Evolutionary conservation across 2,113 vertebrate species (phyloP).

Genomic region (Ramphastos sulfuratus): DNA sequence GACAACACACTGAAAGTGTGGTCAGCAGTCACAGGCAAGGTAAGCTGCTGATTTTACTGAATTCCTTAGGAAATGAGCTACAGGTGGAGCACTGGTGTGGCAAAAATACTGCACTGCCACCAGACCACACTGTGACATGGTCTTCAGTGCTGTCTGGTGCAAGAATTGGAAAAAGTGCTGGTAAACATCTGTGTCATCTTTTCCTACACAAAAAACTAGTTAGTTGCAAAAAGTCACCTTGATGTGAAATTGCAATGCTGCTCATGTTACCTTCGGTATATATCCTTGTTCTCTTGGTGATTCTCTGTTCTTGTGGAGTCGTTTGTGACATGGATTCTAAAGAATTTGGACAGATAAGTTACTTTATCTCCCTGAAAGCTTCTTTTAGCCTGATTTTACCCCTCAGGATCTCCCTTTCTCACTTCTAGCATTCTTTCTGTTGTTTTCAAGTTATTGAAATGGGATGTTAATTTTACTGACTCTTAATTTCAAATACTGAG

Average conservation of each 20-base stretch:
- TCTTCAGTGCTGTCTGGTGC: neutral
- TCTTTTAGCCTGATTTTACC: conserved; percentile 14
- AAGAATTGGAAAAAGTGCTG: accelerated
- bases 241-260: conserved; percentile 17
- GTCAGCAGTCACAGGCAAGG: conserved; percentile 98
- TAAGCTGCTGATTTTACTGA: neutral
- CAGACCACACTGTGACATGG: accelerated
- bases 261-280: neutral
- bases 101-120: neutral
- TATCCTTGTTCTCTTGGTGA: conserved; percentile 39
- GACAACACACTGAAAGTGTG: conserved; percentile 99
- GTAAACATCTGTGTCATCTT: neutral
- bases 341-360: conserved; percentile 17
- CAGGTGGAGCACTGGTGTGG: neutral
- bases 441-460: neutral
- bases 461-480: neutral
- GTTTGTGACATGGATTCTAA: conserved; percentile 36
- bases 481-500: conserved; percentile 19
- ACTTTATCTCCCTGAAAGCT: conserved; percentile 30
- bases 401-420: neutral
- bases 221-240: conserved; percentile 27
- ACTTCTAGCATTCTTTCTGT: neutral
- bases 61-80: neutral
- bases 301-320: conserved; percentile 15
- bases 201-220: neutral